Percentiles rank a stretch among this genome's conserved stretches.
These are phyloP conservation scores for Phymastichus coffea DNA, from an alignment of 1,140 invertebrate genomes.

Conservation along the genomic window DNA sequence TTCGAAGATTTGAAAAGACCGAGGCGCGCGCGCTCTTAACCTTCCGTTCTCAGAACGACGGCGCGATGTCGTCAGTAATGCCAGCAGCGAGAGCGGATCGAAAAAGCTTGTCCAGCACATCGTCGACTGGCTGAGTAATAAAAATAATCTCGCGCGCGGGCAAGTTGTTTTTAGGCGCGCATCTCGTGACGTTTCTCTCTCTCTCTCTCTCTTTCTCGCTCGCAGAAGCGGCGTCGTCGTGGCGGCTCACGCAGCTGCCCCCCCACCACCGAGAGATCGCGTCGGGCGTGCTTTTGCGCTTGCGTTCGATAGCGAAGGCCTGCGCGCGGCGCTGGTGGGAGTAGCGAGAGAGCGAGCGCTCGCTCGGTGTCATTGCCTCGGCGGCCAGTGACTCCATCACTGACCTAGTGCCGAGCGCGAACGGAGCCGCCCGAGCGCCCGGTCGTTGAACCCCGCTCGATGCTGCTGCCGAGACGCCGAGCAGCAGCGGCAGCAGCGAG, in stretches of 20 bases:
- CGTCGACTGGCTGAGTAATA: too few relatives aligned
- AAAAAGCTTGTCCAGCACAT: too few relatives aligned
- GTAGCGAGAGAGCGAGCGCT: constrained; percentile 28
- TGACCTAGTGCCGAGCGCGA: constrained; percentile 56
- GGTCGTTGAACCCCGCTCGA: constrained; percentile 50
- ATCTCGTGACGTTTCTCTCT: too few relatives aligned
- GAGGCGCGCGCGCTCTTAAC: too few relatives aligned
- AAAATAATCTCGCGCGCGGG: too few relatives aligned
- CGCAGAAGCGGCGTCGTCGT: constrained; percentile 26
- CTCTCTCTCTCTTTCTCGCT: too few relatives aligned
- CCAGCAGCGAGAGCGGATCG: too few relatives aligned
- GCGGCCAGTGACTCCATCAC: constrained; percentile 59
- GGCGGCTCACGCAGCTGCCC: constrained; percentile 32
- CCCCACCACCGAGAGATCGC: too few relatives aligned
- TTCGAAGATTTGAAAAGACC: too few relatives aligned
- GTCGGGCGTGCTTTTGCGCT: not conserved
- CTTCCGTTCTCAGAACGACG: too few relatives aligned
- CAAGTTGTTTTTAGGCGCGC: too few relatives aligned
- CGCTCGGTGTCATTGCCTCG: constrained; percentile 56
- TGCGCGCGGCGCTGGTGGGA: constrained; percentile 25
- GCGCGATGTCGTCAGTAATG: too few relatives aligned
- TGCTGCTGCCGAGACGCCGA: constrained; percentile 36
- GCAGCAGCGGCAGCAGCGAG: not conserved
- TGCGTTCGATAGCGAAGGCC: constrained; percentile 1
- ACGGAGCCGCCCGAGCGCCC: constrained; percentile 40